These are phyloP conservation scores for Promerops cafer DNA, from an alignment of 2,113 vertebrate genomes.

Conservation along the genomic window DNA sequence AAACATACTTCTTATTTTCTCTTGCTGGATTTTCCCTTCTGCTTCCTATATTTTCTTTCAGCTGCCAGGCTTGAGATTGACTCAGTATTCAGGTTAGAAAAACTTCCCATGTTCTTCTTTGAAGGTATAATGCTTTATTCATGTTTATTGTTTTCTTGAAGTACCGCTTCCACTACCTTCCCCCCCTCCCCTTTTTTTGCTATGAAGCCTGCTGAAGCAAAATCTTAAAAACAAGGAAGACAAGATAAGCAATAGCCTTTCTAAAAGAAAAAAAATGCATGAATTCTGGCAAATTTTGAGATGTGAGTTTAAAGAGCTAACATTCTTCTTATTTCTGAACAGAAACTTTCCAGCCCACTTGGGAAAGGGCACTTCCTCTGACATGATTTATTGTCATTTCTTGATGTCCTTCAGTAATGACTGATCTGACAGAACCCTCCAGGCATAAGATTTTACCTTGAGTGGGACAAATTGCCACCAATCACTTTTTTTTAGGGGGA, in stretches of 20 bases:
- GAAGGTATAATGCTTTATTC: slow-evolving; percentile 63
- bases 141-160: slow-evolving; percentile 49
- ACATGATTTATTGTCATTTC: background rate
- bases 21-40: background rate
- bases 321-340: background rate
- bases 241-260: background rate
- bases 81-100: slow-evolving; percentile 42
- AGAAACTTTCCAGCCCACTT: background rate
- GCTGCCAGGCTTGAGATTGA: background rate
- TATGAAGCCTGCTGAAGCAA: background rate
- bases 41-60: background rate
- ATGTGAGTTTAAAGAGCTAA: background rate
- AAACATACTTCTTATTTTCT: background rate
- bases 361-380: background rate
- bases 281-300: background rate
- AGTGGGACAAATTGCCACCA: background rate
- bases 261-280: background rate
- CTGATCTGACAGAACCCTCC: background rate
- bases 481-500: background rate
- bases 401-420: background rate
- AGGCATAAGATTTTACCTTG: background rate
- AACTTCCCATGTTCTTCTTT: slow-evolving; percentile 37
- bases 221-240: slow-evolving; percentile 16
- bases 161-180: background rate
- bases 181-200: background rate